Evolutionary conservation across 2,888 invertebrate species (phyloP).

Genomic region (Tupiocoris notatus): DNA sequence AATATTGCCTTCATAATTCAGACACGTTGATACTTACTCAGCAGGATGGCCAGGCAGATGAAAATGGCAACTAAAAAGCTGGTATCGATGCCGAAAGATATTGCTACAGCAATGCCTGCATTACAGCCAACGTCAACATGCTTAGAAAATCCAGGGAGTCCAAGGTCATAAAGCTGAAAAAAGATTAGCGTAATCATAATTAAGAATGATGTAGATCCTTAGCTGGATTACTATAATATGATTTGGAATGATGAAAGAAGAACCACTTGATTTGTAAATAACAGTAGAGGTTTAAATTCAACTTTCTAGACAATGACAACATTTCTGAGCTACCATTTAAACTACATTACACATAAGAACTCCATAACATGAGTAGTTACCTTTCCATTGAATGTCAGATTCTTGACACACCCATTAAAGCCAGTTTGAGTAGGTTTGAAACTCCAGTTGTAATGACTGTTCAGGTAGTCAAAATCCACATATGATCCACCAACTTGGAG

Average conservation of each 20-base stretch:
- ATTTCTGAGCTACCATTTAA: too few species aligned
- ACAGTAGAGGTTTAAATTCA: too few species aligned
- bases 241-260: too few species aligned
- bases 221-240: too few species aligned
- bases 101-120: conserved; percentile 69
- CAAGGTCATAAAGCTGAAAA: conserved; percentile 82
- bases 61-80: conserved; percentile 88
- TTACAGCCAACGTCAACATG: conserved; percentile 75
- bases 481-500: conserved; percentile 80
- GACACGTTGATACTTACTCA: conserved; percentile 63
- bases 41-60: conserved; percentile 78
- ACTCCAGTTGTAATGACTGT: conserved; percentile 66
- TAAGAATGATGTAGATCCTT: too few species aligned
- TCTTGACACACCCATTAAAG: conserved; percentile 87
- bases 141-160: conserved; percentile 69
- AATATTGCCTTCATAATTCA: background rate
- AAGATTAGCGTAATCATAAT: too few species aligned
- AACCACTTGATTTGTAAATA: too few species aligned
- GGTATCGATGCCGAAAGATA: conserved; percentile 78
- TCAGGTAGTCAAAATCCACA: conserved; percentile 64
- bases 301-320: too few species aligned
- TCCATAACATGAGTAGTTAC: conserved; percentile 58
- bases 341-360: too few species aligned
- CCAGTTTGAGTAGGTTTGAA: conserved; percentile 67
- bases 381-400: conserved; percentile 79